Evolutionary conservation across 35 echinoderm and acorn worm species (phyloP).

Genomic region (Hemicentrotus pulcherrimus): DNA sequence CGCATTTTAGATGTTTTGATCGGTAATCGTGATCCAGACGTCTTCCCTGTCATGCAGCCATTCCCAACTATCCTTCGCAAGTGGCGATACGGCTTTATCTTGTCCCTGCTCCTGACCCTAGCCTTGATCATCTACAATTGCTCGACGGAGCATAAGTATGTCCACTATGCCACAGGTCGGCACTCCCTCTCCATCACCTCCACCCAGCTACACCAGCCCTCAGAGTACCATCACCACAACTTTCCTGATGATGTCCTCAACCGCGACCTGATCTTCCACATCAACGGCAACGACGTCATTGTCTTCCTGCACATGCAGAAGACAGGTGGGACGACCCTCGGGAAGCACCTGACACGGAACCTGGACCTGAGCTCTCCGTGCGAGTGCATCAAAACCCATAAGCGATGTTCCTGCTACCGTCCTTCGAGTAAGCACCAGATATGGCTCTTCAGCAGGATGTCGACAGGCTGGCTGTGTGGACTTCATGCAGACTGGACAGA

Average conservation of each 20-base stretch:
- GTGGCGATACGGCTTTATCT: constrained; percentile 39
- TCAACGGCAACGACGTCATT: constrained; percentile 74
- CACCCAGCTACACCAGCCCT: not conserved
- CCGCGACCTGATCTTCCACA: constrained; percentile 55
- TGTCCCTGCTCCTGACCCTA: not conserved
- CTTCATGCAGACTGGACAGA: constrained; percentile 97
- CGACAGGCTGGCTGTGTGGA: constrained; percentile 88
- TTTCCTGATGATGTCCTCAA: constrained; percentile 30
- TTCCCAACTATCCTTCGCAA: constrained; percentile 12
- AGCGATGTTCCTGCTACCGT: constrained; percentile 75
- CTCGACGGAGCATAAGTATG: not conserved
- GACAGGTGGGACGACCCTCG: constrained; percentile 87
- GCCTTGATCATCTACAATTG: constrained; percentile 33
- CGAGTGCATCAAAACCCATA: constrained; percentile 55
- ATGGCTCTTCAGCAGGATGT: constrained; percentile 91
- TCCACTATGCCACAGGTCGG: not conserved
- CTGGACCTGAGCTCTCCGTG: constrained; percentile 71
- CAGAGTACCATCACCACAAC: not conserved
- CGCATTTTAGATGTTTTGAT: not conserved
- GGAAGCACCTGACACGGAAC: constrained; percentile 67
- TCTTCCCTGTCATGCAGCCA: constrained; percentile 33
- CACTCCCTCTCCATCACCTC: constrained; percentile 11
- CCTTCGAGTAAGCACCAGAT: constrained; percentile 55
- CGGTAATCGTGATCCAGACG: not conserved
- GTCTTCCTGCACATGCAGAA: constrained; percentile 95